Base-by-base conservation (phyloP, 2,113 vertebrate species). In the Craseonycteris thonglongyai region DNA sequence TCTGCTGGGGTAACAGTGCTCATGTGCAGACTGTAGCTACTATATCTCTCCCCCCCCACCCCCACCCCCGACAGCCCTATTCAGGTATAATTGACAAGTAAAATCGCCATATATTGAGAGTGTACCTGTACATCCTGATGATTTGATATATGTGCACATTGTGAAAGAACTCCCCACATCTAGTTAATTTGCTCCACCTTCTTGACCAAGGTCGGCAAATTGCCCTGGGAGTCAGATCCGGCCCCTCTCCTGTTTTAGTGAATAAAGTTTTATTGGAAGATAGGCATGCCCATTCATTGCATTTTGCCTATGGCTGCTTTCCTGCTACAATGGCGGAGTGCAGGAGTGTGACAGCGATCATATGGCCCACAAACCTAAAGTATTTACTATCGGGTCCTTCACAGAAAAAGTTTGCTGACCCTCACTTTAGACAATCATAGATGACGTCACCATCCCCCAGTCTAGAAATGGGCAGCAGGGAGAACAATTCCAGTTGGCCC, bases 211-310 rank as follows among this genome's bases (percentile, higher is more conserved):
- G 24, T 21, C 8, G 14, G 24, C 54, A 45, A 69, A 79, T 2
- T 7, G 13, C 2, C 42, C 19, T 5, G 3, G 26, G 6, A 0
- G 3, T 6, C n/a, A 22, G 71, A 65, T 22, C n/a, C 12, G 1
- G 40, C 40, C 72, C 11, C 2, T 33, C 1, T 6, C 51, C 81
- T n/a, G 3, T 58, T 22, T 59, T 35, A 18, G 26, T 74, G 28
- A 84, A n/a, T 26, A 28, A 81, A 81, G 4, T 79, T 40, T 68
- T 47, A 30, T 1, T 87, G 63, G 38, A 90, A 71, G 19, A 30
- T 1, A 33, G 22, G 1, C 54, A n/a, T 0, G 1, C 30, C 18
- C 14, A 38, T 18, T 63, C 51, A 5, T 35, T 38, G 10, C 2
- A 14, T 35, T 6, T n/a, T 56, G 28, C 12, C 81, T 61, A 1